A percentile compares a stretch with the other conserved stretches of the same genome.
Evolutionary conservation across 2,797 vertebrate genomes (phyloP).

Genomic region (Cynodonichthys magdalenae): DNA sequence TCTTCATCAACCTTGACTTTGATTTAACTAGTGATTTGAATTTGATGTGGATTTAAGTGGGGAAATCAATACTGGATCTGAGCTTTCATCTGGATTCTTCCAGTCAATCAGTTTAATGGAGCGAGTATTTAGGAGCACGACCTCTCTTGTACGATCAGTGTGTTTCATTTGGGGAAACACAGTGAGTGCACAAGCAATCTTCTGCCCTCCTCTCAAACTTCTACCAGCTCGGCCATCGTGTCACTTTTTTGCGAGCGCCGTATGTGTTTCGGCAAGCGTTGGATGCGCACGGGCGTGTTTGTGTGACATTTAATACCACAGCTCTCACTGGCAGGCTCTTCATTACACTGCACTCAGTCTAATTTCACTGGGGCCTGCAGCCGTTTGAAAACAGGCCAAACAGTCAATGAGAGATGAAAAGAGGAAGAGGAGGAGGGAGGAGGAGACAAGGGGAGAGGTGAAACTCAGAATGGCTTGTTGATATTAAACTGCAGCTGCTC

Average conservation of each 20-base stretch:
- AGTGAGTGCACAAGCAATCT: conserved; percentile 37
- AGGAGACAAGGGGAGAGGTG: conserved; percentile 43
- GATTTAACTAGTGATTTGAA: conserved; percentile 47
- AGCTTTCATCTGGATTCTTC: conserved; percentile 55
- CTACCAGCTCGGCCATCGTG: conserved; percentile 17
- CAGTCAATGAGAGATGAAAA: conserved; percentile 50
- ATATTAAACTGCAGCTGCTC: conserved; percentile 63
- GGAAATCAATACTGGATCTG: conserved; percentile 46
- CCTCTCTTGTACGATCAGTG: conserved; percentile 27
- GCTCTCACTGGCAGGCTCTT: conserved; percentile 64
- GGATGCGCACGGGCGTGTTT: conserved; percentile 23
- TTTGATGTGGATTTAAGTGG: conserved; percentile 49
- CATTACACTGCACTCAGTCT: conserved; percentile 71
- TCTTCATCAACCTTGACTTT: conserved; percentile 49
- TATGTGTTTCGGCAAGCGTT: conserved; percentile 11
- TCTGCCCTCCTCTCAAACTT: conserved; percentile 46
- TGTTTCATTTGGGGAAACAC: conserved; percentile 35
- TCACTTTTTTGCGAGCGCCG: conserved; percentile 21
- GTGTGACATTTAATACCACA: conserved; percentile 68
- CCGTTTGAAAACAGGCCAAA: conserved; percentile 71
- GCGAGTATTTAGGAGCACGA: conserved; percentile 26
- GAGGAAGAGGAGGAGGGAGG: conserved; percentile 27
- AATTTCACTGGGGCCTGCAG: conserved; percentile 73
- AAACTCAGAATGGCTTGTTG: conserved; percentile 54
- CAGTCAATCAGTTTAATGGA: conserved; percentile 62